Evolutionary conservation across 2,113 vertebrate species (phyloP), one percentile per base, ranked within the genome.

Genomic region (Andinoacara biseriatus): DNA sequence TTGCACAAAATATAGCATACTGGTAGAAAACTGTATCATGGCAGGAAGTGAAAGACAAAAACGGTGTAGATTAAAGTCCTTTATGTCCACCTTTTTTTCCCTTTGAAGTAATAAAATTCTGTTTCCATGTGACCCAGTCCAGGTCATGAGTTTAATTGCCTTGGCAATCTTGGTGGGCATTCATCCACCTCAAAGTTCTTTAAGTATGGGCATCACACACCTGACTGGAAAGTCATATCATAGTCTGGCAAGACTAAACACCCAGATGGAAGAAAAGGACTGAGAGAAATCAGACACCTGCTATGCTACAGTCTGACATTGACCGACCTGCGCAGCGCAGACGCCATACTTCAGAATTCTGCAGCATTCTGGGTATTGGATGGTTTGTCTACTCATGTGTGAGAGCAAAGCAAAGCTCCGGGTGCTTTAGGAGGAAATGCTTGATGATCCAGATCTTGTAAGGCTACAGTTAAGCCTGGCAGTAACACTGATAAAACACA

Each of bases 131-230:
- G 88, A 88, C 89, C 86, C 15, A 22, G 15, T 61, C 35, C 74
- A 83, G 89, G 85, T 91, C 88, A 86, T 1, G 2, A 76, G 89
- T 91, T 91, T 92, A 93, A 93, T 92, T 94, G 87, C 60, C 49
- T 88, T 80, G 88, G 85, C 69, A 87, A 80, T 90, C 85, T 67
- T 40, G 31, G 69, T 85, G 85, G 92, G 89, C 81, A 77, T 46
- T 82, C 81, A 69, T 84, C 43, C 69, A 86, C 81, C 61, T 74
- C 86, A 67, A 85, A 69, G 65, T 82, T 89, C 76, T 87, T 86
- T 87, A 85, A 89, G 85, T 80, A 86, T 83, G 83, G 62, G 58
- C 87, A 78, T 91, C 90, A 91, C 87, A 91, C 82, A 82, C 24
- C 58, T 46, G 17, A 76, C 77, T 84, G 76, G 69, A 83, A 79